Percentiles rank a stretch among this genome's conserved stretches.
Conservation (phyloP, 2,888 invertebrate species). For the Argynnis bischoffii region DNA sequence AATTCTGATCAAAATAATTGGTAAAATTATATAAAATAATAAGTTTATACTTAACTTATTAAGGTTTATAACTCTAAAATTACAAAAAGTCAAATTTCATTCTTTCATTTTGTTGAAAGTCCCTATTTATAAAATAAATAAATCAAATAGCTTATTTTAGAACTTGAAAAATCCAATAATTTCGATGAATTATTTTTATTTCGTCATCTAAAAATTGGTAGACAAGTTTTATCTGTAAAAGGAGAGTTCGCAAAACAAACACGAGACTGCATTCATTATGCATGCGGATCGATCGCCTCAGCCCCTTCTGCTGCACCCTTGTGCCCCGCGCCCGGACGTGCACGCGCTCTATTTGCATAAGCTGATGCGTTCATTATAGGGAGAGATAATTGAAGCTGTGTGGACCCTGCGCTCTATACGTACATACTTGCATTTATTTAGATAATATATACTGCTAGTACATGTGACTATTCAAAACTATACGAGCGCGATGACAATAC, state of each 20-base stretch:
- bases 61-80: too few relatives aligned
- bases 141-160: too few relatives aligned
- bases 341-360: slow-evolving; percentile 46
- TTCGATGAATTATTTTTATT: too few relatives aligned
- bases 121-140: too few relatives aligned
- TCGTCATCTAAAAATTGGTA: background rate
- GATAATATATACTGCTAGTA: background rate
- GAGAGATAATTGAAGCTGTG: slow-evolving; percentile 36
- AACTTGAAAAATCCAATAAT: too few relatives aligned
- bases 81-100: too few relatives aligned
- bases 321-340: slow-evolving; percentile 12
- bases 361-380: slow-evolving; percentile 45
- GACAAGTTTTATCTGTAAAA: background rate
- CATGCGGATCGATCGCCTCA: slow-evolving; percentile 30
- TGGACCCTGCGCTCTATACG: background rate
- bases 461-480: too few relatives aligned
- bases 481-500: background rate
- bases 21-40: too few relatives aligned
- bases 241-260: slow-evolving; percentile 26
- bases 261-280: slow-evolving; percentile 27
- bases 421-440: background rate
- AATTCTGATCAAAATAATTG: too few relatives aligned
- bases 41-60: too few relatives aligned
- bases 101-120: too few relatives aligned
- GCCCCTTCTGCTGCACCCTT: slow-evolving; percentile 25